Conservation (phyloP, 2,888 invertebrate genomes). For the Cerceris rybyensis region DNA sequence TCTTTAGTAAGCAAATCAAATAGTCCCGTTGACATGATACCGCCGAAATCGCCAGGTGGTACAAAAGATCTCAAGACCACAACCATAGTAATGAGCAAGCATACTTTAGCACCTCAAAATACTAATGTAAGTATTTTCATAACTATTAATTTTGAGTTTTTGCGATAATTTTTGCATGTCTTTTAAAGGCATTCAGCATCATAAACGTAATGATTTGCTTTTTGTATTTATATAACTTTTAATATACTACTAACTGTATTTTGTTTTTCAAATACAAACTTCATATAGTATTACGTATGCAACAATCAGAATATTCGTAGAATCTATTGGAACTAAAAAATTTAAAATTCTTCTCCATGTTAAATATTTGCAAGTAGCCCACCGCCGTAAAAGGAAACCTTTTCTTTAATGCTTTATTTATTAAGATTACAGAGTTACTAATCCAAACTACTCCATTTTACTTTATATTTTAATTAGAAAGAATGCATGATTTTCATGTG, state of each 20-base stretch:
- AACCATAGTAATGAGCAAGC: constrained; percentile 96
- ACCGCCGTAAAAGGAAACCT: no score
- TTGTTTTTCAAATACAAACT: not conserved
- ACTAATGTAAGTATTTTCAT: constrained; percentile 83
- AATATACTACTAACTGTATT: constrained; percentile 6
- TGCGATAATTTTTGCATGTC: constrained; percentile 29
- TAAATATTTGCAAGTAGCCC: no score
- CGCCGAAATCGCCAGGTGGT: constrained; percentile 90
- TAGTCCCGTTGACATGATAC: constrained; percentile 83
- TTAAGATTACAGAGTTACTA: no score
- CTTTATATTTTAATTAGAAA: not conserved
- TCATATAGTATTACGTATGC: no score
- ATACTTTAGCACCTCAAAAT: constrained; percentile 90
- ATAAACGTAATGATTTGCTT: constrained; percentile 21
- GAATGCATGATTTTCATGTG: constrained; percentile 28
- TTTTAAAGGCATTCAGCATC: constrained; percentile 13
- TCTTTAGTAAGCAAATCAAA: constrained; percentile 86
- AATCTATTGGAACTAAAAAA: no score
- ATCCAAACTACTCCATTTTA: no score
- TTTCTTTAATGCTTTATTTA: no score
- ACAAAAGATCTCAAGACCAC: constrained; percentile 91
- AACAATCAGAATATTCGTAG: no score
- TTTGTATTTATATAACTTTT: constrained; percentile 1
- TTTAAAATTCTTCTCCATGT: no score
- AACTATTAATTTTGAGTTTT: constrained; percentile 10